Conservation (phyloP, 2,113 vertebrate species). For the Bos javanicus region DNA sequence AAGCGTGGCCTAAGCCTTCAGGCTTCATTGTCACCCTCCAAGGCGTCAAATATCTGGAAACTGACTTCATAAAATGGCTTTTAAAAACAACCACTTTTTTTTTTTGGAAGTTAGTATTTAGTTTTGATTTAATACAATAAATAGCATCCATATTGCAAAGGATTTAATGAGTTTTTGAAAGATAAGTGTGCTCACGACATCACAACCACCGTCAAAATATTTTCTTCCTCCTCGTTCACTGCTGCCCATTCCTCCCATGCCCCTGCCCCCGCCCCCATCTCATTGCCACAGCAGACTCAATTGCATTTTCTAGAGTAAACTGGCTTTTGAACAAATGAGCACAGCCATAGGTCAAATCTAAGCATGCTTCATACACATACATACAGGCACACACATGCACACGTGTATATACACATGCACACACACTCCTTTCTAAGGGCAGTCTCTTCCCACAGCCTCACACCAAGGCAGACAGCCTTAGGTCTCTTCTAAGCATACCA, state of each 20-base stretch:
- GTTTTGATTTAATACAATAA: not conserved
- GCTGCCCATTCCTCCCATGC: too few relatives aligned
- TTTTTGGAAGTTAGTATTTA: not conserved
- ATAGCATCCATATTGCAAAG: not conserved
- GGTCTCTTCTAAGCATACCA: not conserved
- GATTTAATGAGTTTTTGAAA: not conserved
- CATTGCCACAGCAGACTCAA: not conserved
- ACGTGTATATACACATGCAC: accelerated
- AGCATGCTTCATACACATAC: not conserved
- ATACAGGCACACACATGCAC: not conserved
- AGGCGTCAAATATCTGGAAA: not conserved
- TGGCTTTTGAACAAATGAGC: not conserved
- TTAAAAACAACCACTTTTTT: not conserved
- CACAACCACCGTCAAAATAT: not conserved
- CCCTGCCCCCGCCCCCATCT: not conserved
- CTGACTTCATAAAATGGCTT: not conserved
- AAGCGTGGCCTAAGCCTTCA: not conserved
- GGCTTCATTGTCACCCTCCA: not conserved
- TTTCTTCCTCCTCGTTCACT: not conserved
- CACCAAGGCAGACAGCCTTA: not conserved
- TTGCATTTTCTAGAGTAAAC: conserved; percentile 12
- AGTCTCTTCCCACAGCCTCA: not conserved
- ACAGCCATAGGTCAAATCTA: not conserved
- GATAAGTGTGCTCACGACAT: not conserved
- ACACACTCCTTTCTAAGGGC: not conserved